phyloP scores from a whole-genome alignment of 2,888 invertebrate species.

The Allophyes oxyacanthae region DNA sequence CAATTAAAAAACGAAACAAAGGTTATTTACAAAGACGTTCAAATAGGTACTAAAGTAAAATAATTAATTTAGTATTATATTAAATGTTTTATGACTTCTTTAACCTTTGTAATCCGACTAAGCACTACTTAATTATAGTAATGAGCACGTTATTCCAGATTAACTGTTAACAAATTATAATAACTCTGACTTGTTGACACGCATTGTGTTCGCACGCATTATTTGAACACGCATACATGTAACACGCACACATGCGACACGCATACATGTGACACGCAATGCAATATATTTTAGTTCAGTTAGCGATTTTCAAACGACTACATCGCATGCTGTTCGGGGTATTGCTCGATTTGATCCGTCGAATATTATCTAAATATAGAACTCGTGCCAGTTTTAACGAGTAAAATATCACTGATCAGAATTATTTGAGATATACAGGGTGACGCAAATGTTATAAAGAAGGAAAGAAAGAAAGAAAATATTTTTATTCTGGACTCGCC shows the following conservation, averaged over 20 bases:
- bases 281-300: slow-evolving; percentile 13
- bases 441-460: too few species aligned
- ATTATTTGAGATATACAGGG: too few species aligned
- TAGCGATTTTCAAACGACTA: slow-evolving; percentile 19
- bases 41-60: too few species aligned
- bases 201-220: slow-evolving; percentile 33
- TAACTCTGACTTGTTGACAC: slow-evolving; percentile 28
- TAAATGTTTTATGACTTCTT: background rate
- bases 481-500: too few species aligned
- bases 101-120: background rate
- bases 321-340: slow-evolving; percentile 30
- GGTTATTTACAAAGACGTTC: too few species aligned
- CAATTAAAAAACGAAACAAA: too few species aligned
- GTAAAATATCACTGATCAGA: too few species aligned
- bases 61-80: too few species aligned
- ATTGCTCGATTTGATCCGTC: too few species aligned
- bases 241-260: slow-evolving; percentile 53
- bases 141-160: slow-evolving; percentile 29
- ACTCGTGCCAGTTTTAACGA: too few species aligned
- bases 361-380: too few species aligned
- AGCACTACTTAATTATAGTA: slow-evolving; percentile 32
- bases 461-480: too few species aligned
- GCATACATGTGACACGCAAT: slow-evolving; percentile 38
- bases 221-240: slow-evolving; percentile 28
- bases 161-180: slow-evolving; percentile 27